Conservation (phyloP, 1,140 invertebrate genomes). For the Trichogramma pretiosum region DNA sequence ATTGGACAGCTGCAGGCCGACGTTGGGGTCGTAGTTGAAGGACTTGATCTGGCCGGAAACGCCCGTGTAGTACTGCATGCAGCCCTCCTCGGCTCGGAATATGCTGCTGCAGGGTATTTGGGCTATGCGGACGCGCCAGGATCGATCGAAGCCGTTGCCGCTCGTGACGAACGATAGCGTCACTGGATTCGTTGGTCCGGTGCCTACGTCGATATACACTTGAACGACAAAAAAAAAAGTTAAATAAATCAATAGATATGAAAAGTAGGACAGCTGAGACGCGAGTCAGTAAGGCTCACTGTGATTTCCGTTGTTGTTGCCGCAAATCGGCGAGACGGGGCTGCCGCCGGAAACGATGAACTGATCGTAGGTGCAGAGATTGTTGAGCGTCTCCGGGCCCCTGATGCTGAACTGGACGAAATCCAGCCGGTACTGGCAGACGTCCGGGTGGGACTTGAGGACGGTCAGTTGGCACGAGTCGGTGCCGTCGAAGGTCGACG, state of each 20-base stretch:
- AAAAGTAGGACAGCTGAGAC: too few relatives aligned
- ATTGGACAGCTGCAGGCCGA: constrained; percentile 75
- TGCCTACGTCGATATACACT: constrained; percentile 78
- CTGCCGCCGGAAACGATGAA: constrained; percentile 76
- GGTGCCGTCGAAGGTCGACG: constrained; percentile 62
- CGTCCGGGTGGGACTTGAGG: constrained; percentile 61
- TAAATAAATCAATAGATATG: background rate
- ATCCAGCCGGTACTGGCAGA: constrained; percentile 75
- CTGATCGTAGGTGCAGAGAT: constrained; percentile 75
- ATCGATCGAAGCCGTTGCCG: constrained; percentile 60
- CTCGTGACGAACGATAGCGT: constrained; percentile 71
- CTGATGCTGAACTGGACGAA: constrained; percentile 65
- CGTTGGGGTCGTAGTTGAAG: constrained; percentile 70
- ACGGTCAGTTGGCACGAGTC: constrained; percentile 76
- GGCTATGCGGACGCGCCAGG: constrained; percentile 71
- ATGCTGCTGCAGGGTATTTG: constrained; percentile 70
- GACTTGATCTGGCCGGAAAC: constrained; percentile 70
- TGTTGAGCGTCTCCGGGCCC: constrained; percentile 63
- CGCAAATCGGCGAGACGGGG: constrained; percentile 72
- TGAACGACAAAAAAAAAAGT: constrained; percentile 21
- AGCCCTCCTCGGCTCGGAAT: constrained; percentile 72
- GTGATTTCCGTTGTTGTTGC: constrained; percentile 72
- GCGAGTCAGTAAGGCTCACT: constrained; percentile 64
- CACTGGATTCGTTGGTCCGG: constrained; percentile 63
- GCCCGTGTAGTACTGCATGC: constrained; percentile 73